Evolutionary conservation across 2,113 vertebrate species (phyloP).

Genomic region (Sakesphorus luctuosus): DNA sequence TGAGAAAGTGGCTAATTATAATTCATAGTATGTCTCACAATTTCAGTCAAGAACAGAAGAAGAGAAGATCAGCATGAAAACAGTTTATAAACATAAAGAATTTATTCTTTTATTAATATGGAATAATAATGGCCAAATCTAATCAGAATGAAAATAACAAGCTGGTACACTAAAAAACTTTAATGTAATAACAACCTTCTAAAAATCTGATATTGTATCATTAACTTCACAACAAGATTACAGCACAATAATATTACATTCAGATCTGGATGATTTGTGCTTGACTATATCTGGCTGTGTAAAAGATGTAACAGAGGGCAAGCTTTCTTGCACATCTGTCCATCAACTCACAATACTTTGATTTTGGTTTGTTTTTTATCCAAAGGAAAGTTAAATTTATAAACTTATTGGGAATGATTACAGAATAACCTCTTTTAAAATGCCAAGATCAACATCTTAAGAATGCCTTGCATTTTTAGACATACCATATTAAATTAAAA

Average conservation of each 20-base stretch:
- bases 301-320: constrained; percentile 11
- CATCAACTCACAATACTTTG: not conserved
- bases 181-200: constrained; percentile 56
- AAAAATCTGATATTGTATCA: constrained; percentile 65
- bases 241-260: constrained; percentile 55
- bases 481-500: not conserved
- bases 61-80: constrained; percentile 4
- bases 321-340: not conserved
- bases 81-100: constrained; percentile 31
- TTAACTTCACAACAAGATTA: constrained; percentile 69
- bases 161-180: constrained; percentile 41
- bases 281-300: constrained; percentile 7
- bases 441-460: not conserved
- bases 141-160: constrained; percentile 68
- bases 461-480: not conserved
- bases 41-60: constrained; percentile 19
- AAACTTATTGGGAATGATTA: not conserved
- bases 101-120: constrained; percentile 38
- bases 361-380: not conserved
- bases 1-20: not conserved
- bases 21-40: not conserved
- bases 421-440: not conserved
- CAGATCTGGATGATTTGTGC: constrained; percentile 41
- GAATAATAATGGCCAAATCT: constrained; percentile 61
- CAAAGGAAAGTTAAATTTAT: constrained; percentile 1